A percentile compares a stretch with the other conserved stretches of the same genome.
phyloP scores from a whole-genome alignment of 2,888 invertebrate species.

The Autographa gamma region DNA sequence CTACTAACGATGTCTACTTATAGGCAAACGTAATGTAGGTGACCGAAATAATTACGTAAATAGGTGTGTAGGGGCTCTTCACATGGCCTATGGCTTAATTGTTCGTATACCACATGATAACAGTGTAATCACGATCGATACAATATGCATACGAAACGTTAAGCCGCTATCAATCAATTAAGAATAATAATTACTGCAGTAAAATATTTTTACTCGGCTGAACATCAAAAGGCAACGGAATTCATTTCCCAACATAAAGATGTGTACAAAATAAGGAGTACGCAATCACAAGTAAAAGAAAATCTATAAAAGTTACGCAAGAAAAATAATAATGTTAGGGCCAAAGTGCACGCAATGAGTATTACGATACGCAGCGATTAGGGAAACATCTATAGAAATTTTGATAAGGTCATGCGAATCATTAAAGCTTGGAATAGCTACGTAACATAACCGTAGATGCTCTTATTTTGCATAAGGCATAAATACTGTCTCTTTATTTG shows the following conservation, averaged over 20 bases:
- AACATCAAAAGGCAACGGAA: neutral
- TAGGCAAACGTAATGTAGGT: no score
- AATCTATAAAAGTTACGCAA: conserved; percentile 5
- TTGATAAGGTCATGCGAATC: neutral
- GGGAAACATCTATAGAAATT: neutral
- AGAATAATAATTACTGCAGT: neutral
- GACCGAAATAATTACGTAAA: no score
- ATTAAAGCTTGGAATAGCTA: neutral
- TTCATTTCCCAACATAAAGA: neutral
- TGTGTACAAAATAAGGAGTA: neutral
- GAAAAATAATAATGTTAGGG: neutral
- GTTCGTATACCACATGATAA: neutral
- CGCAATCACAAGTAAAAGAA: neutral
- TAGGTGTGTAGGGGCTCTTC: no score
- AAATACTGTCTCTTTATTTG: neutral
- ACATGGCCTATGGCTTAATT: no score
- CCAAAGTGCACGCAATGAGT: conserved; percentile 3
- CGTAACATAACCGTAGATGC: neutral
- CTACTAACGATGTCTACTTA: neutral
- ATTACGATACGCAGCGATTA: neutral
- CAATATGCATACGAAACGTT: neutral
- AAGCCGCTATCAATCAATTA: neutral
- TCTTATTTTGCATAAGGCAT: neutral
- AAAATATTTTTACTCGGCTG: neutral
- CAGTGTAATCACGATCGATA: neutral